Evolutionary conservation across 2,113 vertebrate genomes (phyloP), one percentile per base, ranked within the genome.

Genomic region (Amphilophus citrinellus): DNA sequence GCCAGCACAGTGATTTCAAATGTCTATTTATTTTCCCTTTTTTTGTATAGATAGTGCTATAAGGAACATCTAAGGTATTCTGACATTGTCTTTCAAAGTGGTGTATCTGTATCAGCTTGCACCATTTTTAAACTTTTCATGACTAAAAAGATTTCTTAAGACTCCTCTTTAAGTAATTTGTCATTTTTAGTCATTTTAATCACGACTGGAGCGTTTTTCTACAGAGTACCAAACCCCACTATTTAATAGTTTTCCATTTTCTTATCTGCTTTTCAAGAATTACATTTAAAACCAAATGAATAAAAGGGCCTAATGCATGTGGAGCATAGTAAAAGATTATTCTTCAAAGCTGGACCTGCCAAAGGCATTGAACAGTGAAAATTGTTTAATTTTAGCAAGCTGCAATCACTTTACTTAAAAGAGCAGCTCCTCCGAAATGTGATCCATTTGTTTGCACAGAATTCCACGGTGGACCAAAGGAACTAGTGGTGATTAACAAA

Each of bases 221-320:
- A 30, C 22, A 76, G 35, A 81, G 53, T 18, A 39, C 37, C 35
- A 37, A 58, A 58, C 7, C 79, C 27, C 6, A 8, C 58, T 58
- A 60, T 77, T 80, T 77, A 82, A 75, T 71, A 75, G 24, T 42
- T 42, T 73, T 80, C 60, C 10, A 61, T 35, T 68, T 63, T 86
- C 59, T 82, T 79, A 87, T 91, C 82, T 76, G 53, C 62, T 88
- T 90, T 90, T 84, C 27, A 88, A 84, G 73, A 88, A 87, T 84
- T 77, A 63, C 68, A 80, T 80, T 84, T 71, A 71, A 92, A 89
- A 71, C 20, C 56, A 75, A 88, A 84, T 58, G 66, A 83, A 89
- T 65, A 30, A 80, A 77, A 80, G 37, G 27, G 76, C 84, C 59
- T 61, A 79, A 73, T 80, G 39, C 65, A 84, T 47, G 44, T 53